These are phyloP conservation scores for Cololabis saira DNA, from an alignment of 2,113 vertebrate species.

Conservation along the genomic window DNA sequence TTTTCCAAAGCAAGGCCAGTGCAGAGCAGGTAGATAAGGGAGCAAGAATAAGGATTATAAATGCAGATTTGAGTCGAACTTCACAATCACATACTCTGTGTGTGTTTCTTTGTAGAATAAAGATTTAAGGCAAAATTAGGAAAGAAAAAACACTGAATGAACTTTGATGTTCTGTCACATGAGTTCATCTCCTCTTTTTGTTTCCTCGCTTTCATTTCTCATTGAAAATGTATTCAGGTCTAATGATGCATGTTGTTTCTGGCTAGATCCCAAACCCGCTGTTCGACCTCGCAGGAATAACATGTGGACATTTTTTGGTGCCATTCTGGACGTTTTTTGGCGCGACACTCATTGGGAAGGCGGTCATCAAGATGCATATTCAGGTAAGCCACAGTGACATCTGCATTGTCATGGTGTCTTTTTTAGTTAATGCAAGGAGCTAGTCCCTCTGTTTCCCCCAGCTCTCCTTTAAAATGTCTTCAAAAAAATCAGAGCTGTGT, in stretches of 20 bases:
- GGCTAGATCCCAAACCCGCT: slow-evolving; percentile 88
- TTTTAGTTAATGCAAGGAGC: no score
- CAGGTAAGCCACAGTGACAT: slow-evolving; percentile 81
- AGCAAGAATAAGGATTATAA: background rate
- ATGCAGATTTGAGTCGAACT: background rate
- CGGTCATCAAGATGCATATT: slow-evolving; percentile 91
- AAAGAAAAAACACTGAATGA: background rate
- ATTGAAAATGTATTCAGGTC: background rate
- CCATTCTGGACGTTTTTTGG: slow-evolving; percentile 93
- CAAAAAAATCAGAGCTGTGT: no score
- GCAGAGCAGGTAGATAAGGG: no score
- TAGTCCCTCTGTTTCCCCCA: no score
- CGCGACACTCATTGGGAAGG: slow-evolving; percentile 90
- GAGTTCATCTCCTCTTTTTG: background rate
- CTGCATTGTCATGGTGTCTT: no score
- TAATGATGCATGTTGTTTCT: background rate
- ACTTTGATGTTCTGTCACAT: background rate
- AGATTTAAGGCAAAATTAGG: background rate
- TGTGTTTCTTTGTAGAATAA: background rate
- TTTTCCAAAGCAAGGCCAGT: no score
- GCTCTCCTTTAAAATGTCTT: background rate
- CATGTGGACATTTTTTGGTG: slow-evolving; percentile 89
- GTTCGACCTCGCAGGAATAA: slow-evolving; percentile 91
- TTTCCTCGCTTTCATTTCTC: slow-evolving; percentile 2
- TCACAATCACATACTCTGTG: background rate